These are phyloP conservation scores for Zosterops lateralis DNA, from an alignment of 2,113 vertebrate species.

Conservation along the genomic window DNA sequence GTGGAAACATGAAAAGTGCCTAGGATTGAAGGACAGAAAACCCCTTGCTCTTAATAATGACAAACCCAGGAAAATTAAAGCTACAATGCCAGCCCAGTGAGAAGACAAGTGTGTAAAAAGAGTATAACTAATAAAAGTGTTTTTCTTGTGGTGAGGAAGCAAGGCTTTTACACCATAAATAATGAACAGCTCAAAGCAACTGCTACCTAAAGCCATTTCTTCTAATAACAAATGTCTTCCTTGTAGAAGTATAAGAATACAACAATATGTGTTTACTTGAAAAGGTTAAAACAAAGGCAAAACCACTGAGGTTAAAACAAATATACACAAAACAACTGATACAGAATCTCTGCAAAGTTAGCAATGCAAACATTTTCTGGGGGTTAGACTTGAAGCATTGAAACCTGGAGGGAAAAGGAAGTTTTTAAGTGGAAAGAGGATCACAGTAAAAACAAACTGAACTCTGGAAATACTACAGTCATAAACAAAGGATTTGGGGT, in stretches of 20 bases:
- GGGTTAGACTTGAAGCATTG: neutral
- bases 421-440: neutral
- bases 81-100: neutral
- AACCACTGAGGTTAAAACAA: neutral
- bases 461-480: neutral
- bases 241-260: neutral
- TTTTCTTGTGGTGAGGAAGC: neutral
- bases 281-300: conserved; percentile 3
- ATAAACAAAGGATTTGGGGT: neutral
- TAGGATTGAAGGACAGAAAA: neutral
- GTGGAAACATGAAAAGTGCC: neutral
- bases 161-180: neutral
- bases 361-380: neutral
- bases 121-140: neutral
- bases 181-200: neutral
- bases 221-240: neutral
- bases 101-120: neutral
- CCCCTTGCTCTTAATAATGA: neutral
- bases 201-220: neutral
- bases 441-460: neutral
- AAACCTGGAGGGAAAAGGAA: neutral
- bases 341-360: neutral
- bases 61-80: neutral
- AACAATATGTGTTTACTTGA: neutral
- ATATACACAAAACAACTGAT: neutral